Conservation (phyloP, 1,140 invertebrate species). For the Megalonaias nervosa region DNA sequence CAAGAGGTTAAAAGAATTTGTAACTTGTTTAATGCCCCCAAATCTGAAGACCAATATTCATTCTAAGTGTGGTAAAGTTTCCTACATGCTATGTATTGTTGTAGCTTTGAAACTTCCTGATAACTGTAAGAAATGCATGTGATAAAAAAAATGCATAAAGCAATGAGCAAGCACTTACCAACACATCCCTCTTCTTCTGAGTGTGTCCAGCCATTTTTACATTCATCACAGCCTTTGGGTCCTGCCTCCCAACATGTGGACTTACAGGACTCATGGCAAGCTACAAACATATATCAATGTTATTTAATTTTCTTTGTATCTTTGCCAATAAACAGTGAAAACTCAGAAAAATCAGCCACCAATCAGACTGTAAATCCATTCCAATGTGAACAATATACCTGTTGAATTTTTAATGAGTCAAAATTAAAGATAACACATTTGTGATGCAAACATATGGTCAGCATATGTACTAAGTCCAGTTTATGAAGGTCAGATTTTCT, state of each 20-base stretch:
- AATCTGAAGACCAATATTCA: not conserved
- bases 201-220: constrained; percentile 86
- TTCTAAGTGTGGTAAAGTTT: not conserved
- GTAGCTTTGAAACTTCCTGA: not conserved
- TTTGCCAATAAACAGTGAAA: too few species aligned
- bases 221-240: constrained; percentile 87
- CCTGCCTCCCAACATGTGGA: constrained; percentile 84
- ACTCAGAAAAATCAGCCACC: too few species aligned
- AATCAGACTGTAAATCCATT: too few species aligned
- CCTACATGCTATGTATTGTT: not conserved
- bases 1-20: too few species aligned
- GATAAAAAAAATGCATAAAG: not conserved
- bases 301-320: too few species aligned
- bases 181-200: constrained; percentile 85
- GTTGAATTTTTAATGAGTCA: not conserved
- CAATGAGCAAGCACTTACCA: constrained; percentile 54
- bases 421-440: too few species aligned
- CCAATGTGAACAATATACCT: too few species aligned
- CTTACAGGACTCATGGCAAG: constrained; percentile 89
- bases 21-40: too few species aligned
- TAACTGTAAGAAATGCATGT: not conserved
- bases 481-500: too few species aligned
- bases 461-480: too few species aligned
- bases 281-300: constrained; percentile 45
- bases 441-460: too few species aligned